Percentiles rank a stretch among this genome's conserved stretches.
Conservation (phyloP, 2,113 vertebrate genomes). For the Chloropsis hardwickii region DNA sequence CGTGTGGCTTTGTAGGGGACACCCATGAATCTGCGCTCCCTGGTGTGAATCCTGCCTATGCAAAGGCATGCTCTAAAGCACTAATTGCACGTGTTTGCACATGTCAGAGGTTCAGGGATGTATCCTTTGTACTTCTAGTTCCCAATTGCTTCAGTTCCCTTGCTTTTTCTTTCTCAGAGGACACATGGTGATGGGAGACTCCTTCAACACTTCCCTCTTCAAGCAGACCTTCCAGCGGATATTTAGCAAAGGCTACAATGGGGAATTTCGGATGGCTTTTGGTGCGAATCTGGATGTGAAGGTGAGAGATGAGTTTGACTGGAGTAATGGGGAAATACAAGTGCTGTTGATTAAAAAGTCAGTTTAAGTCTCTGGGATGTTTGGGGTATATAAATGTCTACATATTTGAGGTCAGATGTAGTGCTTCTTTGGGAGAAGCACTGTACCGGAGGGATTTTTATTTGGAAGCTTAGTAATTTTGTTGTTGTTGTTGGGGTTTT, state of each 20-base stretch:
- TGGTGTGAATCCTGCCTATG: not conserved
- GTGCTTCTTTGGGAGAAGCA: not conserved
- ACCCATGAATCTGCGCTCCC: not conserved
- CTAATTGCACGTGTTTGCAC: not conserved
- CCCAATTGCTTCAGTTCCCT: not conserved
- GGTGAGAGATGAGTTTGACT: constrained; percentile 65
- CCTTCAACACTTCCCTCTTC: constrained; percentile 97
- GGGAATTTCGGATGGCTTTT: constrained; percentile 94
- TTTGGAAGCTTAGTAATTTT: not conserved
- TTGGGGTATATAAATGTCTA: not conserved
- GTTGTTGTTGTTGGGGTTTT: not conserved
- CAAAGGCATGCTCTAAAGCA: not conserved
- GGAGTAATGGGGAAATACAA: not conserved
- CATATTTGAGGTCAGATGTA: not conserved
- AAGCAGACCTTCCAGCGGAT: constrained; percentile 99
- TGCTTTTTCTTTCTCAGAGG: constrained; percentile 75
- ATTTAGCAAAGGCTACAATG: constrained; percentile 89
- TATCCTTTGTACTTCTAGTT: not conserved
- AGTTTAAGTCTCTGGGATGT: not conserved
- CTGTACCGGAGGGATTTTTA: not conserved
- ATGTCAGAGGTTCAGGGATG: not conserved
- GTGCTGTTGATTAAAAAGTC: not conserved
- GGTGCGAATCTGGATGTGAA: constrained; percentile 92
- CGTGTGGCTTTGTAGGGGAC: not conserved
- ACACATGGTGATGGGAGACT: constrained; percentile 97